Conservation (phyloP, 2,888 invertebrate genomes). For the Epistrophe grossulariae region DNA sequence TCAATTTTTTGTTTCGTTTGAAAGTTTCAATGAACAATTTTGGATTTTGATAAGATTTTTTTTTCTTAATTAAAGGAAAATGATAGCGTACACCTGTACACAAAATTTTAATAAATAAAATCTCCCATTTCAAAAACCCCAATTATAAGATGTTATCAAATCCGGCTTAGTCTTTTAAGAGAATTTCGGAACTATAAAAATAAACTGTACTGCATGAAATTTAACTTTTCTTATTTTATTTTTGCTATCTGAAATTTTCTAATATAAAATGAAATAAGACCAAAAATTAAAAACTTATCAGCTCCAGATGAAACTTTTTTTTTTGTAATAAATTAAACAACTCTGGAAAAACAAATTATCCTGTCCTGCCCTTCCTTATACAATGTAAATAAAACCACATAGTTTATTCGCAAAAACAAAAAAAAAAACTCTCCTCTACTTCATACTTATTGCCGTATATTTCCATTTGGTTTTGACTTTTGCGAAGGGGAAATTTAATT, state of each 20-base stretch:
- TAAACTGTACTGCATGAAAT: not conserved
- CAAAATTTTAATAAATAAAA: too few relatives aligned
- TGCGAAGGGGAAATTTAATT: constrained; percentile 74
- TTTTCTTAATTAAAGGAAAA: too few relatives aligned
- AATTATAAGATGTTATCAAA: not conserved
- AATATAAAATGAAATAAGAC: not conserved
- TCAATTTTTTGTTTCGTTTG: too few relatives aligned
- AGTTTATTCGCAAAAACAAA: constrained; percentile 16
- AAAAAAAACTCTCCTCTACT: constrained; percentile 1
- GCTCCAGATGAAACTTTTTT: constrained; percentile 49
- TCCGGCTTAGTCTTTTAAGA: not conserved
- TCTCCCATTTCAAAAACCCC: too few relatives aligned
- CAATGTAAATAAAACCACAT: constrained; percentile 10
- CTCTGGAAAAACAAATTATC: constrained; percentile 67
- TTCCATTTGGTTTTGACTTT: constrained; percentile 64
- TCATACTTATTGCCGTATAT: constrained; percentile 54
- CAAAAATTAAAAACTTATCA: constrained; percentile 30
- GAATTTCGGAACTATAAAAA: not conserved
- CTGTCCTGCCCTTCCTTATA: constrained; percentile 13
- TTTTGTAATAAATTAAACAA: constrained; percentile 36
- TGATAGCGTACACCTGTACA: too few relatives aligned
- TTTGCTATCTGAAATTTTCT: not conserved
- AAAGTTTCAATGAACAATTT: too few relatives aligned
- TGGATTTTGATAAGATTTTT: too few relatives aligned
- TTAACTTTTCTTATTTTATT: not conserved